These are phyloP conservation scores for Circaetus cinerascens DNA, from an alignment of 2,113 vertebrate genomes.

Conservation along the genomic window DNA sequence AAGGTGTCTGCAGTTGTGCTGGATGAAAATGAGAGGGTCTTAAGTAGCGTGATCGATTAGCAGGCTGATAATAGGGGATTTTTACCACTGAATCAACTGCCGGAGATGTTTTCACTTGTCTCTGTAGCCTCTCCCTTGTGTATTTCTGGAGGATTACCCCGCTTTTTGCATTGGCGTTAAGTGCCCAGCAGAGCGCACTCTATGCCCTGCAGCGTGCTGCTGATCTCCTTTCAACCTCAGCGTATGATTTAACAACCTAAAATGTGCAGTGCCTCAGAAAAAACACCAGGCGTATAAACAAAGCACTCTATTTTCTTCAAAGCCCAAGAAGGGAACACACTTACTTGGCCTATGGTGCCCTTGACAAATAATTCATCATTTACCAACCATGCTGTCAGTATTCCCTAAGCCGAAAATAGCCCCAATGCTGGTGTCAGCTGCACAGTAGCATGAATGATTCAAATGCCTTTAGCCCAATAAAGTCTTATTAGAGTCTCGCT, in stretches of 20 bases:
- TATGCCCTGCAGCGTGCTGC: not conserved
- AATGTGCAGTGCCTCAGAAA: not conserved
- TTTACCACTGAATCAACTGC: not conserved
- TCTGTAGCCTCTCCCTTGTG: not conserved
- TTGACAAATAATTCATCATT: constrained; percentile 27
- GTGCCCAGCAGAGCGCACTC: constrained; percentile 39
- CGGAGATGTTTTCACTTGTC: not conserved
- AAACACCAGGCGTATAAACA: not conserved
- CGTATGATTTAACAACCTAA: not conserved
- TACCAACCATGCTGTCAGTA: not conserved
- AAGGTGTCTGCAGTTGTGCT: not conserved
- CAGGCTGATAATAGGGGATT: not conserved
- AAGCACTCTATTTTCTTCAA: not conserved
- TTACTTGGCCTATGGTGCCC: not conserved
- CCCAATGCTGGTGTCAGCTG: not conserved
- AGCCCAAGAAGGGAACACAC: not conserved
- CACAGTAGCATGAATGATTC: not conserved
- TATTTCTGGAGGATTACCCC: not conserved
- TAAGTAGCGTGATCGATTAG: not conserved
- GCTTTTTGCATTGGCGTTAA: not conserved
- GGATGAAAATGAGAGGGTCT: not conserved
- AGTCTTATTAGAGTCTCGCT: not conserved
- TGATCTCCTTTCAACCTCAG: not conserved
- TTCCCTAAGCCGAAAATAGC: not conserved
- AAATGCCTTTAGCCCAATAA: not conserved